Evolutionary conservation across 2,797 vertebrate genomes (phyloP), one percentile per base, ranked within the genome.

Genomic region (Melanotaenia nigrans): DNA sequence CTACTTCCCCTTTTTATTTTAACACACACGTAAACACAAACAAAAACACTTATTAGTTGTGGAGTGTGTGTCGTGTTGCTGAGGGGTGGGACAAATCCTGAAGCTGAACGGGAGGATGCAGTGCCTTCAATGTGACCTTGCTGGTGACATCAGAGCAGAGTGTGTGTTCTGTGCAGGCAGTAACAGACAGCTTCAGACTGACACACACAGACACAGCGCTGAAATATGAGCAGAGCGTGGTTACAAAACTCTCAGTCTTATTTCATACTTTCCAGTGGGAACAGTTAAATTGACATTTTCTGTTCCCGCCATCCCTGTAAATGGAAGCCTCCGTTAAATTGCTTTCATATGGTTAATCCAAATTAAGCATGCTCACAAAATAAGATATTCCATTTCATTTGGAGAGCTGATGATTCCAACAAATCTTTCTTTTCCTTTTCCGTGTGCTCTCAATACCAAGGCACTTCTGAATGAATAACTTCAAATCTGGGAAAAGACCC

Each of bases 271-370:
- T 93, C 90, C 92, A 92, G 81, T 87, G 82, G 83, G 80, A 89
- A 85, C 83, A 83, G 85, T 91, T 82, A 88, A 92, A 91, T 83
- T 89, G 88, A 88, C 91, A 92, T 93, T 90, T 91, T 90, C 86
- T 90, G 80, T 91, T 88, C 88, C 82, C 75, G 75, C 81, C 78
- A 73, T 87, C 85, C 85, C 64, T 47, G 67, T 80, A 90, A 90
- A 91, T 90, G 84, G 77, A 91, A 87, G 81, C 82, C 86, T 81
- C 89, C 18, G 71, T 90, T 92, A 92, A 90, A 93, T 92, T 92
- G 87, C 92, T 92, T 93, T 90, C 91, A 91, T 83, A 91, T 89
- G 88, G 86, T 90, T 92, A 93, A 93, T 93, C 90, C 90, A 92
- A 93, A 94, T 94, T 92, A 93, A 92, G 86, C 83, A 85, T 87